These are phyloP conservation scores for Triops cancriformis DNA, from an alignment of 1,140 invertebrate genomes.

Conservation along the genomic window DNA sequence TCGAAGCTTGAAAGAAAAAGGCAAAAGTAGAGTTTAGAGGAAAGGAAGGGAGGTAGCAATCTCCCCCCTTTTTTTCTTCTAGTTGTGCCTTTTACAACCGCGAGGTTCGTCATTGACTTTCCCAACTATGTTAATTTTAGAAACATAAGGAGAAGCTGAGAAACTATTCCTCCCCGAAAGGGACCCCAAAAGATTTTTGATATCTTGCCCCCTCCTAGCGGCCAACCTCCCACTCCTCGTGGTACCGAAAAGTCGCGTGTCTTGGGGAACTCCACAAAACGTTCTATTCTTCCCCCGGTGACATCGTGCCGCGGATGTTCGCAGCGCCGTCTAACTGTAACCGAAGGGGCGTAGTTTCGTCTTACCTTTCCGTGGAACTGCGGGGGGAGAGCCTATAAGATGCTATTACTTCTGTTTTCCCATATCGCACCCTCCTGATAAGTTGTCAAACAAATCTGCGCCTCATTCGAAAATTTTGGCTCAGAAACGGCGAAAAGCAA, in stretches of 20 bases:
- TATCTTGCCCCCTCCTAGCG: not conserved
- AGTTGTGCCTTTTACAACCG: not conserved
- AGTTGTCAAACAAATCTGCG: constrained; percentile 13
- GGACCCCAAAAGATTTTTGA: not conserved
- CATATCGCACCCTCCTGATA: constrained; percentile 5
- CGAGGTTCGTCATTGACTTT: not conserved
- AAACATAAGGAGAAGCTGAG: constrained; percentile 10
- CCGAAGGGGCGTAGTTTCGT: not conserved
- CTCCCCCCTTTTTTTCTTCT: not conserved
- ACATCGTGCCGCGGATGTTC: no score
- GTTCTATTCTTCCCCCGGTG: no score
- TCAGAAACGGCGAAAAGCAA: not conserved
- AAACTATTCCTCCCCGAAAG: not conserved
- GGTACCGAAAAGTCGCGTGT: not conserved
- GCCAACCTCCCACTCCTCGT: not conserved
- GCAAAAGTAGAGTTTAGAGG: constrained; percentile 20
- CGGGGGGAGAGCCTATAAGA: not conserved
- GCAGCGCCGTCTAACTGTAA: no score
- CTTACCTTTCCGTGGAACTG: not conserved
- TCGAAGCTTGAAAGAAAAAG: constrained; percentile 19
- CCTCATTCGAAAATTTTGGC: not conserved
- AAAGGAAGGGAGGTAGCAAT: constrained; percentile 14
- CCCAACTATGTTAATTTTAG: constrained; percentile 14
- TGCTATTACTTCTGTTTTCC: not conserved
- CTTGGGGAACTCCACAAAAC: not conserved